These are phyloP conservation scores for Noctua janthe DNA, from an alignment of 2,888 invertebrate genomes.

Conservation along the genomic window DNA sequence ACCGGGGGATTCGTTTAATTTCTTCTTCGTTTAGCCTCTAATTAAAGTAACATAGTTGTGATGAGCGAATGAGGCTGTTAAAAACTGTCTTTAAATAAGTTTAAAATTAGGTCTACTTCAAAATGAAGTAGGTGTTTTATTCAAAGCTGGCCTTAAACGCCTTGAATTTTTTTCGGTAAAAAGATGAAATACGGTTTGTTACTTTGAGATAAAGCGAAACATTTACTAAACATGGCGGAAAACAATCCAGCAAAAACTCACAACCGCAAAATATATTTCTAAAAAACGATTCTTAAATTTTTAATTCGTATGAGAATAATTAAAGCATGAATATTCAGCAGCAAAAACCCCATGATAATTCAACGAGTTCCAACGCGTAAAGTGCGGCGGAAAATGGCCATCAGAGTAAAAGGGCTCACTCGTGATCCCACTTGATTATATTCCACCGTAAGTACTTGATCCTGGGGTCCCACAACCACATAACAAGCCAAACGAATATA, in stretches of 20 bases:
- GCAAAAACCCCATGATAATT: conserved; percentile 62
- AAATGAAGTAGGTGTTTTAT: too few species aligned
- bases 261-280: neutral
- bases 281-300: conserved; percentile 29
- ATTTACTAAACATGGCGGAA: neutral
- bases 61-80: neutral
- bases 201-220: neutral
- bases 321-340: conserved; percentile 61
- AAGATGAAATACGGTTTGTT: neutral
- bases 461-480: conserved; percentile 54
- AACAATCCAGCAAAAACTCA: neutral
- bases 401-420: conserved; percentile 71
- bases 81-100: neutral
- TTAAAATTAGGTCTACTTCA: neutral
- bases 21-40: conserved; percentile 29
- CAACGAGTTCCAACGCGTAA: conserved; percentile 57
- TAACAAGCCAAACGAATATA: conserved; percentile 62
- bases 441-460: conserved; percentile 70
- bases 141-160: neutral
- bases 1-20: conserved; percentile 70
- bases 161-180: neutral
- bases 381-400: conserved; percentile 70
- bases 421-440: conserved; percentile 77
- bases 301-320: conserved; percentile 52
- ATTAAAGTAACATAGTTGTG: conserved; percentile 15